phyloP scores from a whole-genome alignment of 2,113 vertebrate species.

The Grantiella picta region DNA sequence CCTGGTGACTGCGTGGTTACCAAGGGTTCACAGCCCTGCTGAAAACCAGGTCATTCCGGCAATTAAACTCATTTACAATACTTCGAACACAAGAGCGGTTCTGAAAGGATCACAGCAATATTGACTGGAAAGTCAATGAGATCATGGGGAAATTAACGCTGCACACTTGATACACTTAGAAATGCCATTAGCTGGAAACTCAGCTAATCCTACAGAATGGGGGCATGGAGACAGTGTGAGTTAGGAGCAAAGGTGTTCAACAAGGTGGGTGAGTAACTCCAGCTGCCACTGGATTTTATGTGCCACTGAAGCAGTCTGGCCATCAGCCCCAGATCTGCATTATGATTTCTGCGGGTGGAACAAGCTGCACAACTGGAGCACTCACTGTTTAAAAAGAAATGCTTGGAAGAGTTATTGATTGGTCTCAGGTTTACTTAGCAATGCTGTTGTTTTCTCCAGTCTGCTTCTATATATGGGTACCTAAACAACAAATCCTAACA shows the following conservation, averaged over 20 bases:
- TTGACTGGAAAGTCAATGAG: constrained; percentile 59
- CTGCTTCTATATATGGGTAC: not conserved
- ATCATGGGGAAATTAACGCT: constrained; percentile 52
- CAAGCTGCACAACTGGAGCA: not conserved
- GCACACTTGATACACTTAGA: constrained; percentile 45
- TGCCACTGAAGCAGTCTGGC: not conserved
- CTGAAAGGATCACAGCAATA: constrained; percentile 44
- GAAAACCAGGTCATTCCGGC: constrained; percentile 24
- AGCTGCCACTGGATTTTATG: not conserved
- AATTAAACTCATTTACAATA: constrained; percentile 58
- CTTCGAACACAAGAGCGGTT: constrained; percentile 5
- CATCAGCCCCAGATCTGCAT: not conserved
- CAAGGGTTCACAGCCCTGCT: not conserved
- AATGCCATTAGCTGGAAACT: constrained; percentile 29
- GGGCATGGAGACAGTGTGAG: not conserved
- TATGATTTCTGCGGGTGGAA: not conserved
- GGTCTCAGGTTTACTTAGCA: not conserved
- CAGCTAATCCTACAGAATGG: not conserved
- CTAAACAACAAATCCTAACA: not conserved
- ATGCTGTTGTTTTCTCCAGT: not conserved
- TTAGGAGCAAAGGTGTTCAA: not conserved
- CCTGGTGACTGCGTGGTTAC: not conserved
- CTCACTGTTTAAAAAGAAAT: not conserved
- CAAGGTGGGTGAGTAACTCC: not conserved
- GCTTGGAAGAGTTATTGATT: not conserved